Conservation (phyloP, 1,140 invertebrate genomes). For the Mycetomoellerius zeteki region DNA sequence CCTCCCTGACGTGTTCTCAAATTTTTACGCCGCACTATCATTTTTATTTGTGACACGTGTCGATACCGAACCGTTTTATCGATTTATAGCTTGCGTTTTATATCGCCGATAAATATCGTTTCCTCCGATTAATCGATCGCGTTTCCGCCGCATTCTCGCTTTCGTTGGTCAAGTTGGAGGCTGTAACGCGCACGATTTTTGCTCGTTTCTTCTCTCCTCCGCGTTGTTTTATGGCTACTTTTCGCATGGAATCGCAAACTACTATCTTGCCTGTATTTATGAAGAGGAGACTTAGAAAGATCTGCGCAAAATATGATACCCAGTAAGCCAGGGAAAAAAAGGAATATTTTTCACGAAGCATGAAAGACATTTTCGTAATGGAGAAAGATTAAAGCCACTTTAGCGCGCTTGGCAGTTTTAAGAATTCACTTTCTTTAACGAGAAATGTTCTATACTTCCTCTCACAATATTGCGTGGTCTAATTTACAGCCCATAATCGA, state of each 20-base stretch:
- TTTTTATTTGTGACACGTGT: constrained; percentile 60
- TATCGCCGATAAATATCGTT: constrained; percentile 50
- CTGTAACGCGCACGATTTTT: constrained; percentile 36
- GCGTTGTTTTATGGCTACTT: constrained; percentile 31
- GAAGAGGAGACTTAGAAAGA: not conserved
- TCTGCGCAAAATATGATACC: not conserved
- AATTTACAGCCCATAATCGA: constrained; percentile 2
- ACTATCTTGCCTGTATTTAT: not conserved
- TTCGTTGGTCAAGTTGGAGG: constrained; percentile 35
- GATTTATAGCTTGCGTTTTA: constrained; percentile 60
- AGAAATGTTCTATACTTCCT: constrained; percentile 1
- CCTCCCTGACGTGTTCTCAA: constrained; percentile 33
- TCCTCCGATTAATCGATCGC: constrained; percentile 47
- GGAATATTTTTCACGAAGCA: constrained; percentile 1
- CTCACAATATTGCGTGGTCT: not conserved
- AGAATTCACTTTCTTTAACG: not conserved
- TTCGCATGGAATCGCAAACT: constrained; percentile 18
- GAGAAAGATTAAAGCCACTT: not conserved
- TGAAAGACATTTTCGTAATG: constrained; percentile 7
- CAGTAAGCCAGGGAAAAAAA: not conserved
- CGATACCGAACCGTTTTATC: constrained; percentile 53
- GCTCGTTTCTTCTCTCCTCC: not conserved
- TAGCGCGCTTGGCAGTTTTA: not conserved
- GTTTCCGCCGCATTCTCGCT: constrained; percentile 40
- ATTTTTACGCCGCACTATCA: constrained; percentile 53